Conservation (phyloP, 2,113 vertebrate species). For the Muntiacus reevesi region DNA sequence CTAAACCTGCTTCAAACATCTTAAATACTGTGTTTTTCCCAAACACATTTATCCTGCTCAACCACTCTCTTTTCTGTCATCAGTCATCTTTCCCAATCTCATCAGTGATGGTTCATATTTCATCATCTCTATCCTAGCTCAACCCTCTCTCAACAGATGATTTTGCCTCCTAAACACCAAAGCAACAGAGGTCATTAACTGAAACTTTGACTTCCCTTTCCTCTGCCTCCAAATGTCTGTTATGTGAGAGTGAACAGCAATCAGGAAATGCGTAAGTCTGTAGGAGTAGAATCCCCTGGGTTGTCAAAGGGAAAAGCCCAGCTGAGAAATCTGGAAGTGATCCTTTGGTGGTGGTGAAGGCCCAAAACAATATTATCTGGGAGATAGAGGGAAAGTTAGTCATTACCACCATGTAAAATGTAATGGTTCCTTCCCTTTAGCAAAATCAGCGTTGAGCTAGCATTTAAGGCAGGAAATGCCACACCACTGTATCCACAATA, state of each 20-base stretch:
- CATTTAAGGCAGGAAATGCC: background rate
- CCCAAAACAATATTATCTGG: background rate
- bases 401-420: background rate
- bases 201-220: background rate
- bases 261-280: background rate
- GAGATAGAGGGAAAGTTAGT: background rate
- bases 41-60: background rate
- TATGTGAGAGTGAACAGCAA: background rate
- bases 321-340: background rate
- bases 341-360: background rate
- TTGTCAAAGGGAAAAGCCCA: background rate
- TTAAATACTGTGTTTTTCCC: background rate
- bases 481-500: background rate
- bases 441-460: background rate
- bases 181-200: background rate
- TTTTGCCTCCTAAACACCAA: background rate
- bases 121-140: background rate
- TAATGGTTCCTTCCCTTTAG: background rate
- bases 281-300: background rate
- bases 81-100: background rate
- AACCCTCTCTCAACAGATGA: background rate
- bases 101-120: background rate
- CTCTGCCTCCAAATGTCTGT: background rate
- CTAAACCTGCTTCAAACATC: background rate
- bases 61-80: background rate